phyloP scores from a whole-genome alignment of 1,140 invertebrate species.

The Diplogasteroides magnus region DNA sequence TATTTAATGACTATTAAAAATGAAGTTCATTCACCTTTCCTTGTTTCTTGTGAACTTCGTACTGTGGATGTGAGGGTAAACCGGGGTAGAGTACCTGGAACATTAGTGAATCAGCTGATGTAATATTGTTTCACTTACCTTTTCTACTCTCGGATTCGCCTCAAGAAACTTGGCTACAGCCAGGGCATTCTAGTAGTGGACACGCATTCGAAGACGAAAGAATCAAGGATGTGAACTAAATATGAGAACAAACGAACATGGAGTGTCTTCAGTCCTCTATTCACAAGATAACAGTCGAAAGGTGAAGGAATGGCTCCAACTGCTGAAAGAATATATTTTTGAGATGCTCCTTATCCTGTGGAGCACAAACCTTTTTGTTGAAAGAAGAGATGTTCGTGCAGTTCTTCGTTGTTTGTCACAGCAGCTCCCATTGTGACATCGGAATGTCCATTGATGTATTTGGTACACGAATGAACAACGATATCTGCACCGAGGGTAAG shows the following conservation, averaged over 20 bases:
- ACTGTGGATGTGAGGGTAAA: constrained; percentile 82
- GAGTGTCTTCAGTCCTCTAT: constrained; percentile 87
- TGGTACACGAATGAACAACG: constrained; percentile 32
- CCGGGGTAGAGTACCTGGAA: constrained; percentile 65
- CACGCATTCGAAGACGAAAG: constrained; percentile 67
- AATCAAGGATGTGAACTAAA: too few relatives aligned
- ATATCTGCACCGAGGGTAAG: constrained; percentile 57
- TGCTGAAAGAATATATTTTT: constrained; percentile 18
- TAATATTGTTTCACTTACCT: constrained; percentile 57
- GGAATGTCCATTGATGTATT: constrained; percentile 15
- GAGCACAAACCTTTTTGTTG: constrained; percentile 10
- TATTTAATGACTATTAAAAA: too few relatives aligned
- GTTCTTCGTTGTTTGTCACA: constrained; percentile 33
- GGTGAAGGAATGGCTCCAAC: constrained; percentile 87
- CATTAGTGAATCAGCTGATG: background rate
- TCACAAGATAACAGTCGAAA: constrained; percentile 89
- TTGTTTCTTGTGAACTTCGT: constrained; percentile 76
- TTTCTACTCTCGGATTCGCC: constrained; percentile 69
- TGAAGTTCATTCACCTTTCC: too few relatives aligned
- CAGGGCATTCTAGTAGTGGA: constrained; percentile 74
- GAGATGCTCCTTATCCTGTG: background rate
- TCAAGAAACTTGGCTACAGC: constrained; percentile 69
- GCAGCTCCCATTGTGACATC: constrained; percentile 6
- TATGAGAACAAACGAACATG: constrained; percentile 54
- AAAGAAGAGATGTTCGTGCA: constrained; percentile 34